phyloP scores from a whole-genome alignment of 2,113 vertebrate species.

The Dolichotis patagonum region DNA sequence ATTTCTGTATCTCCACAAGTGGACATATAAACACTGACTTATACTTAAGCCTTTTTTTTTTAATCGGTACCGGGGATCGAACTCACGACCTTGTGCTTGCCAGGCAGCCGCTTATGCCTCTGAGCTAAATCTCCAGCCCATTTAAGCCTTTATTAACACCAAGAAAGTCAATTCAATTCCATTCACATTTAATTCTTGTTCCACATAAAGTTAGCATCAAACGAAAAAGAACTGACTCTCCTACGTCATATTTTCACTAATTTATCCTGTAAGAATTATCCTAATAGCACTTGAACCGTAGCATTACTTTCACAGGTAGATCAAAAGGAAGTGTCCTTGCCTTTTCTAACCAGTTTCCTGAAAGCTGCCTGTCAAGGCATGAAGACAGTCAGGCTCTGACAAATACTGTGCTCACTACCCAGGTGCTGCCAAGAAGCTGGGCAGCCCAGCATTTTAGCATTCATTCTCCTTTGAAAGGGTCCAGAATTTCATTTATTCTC shows the following conservation, averaged over 20 bases:
- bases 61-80: no score
- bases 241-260: not conserved
- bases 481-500: slow-evolving; percentile 23
- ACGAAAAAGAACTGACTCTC: not conserved
- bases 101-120: no score
- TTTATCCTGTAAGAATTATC: slow-evolving; percentile 1
- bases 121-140: no score
- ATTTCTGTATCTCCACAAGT: not conserved
- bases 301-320: slow-evolving; percentile 48
- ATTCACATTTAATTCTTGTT: not conserved
- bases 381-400: slow-evolving; percentile 49
- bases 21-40: not conserved
- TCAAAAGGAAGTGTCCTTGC: slow-evolving; percentile 64
- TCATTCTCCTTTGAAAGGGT: not conserved
- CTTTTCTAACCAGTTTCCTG: slow-evolving; percentile 72
- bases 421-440: not conserved
- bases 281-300: slow-evolving; percentile 42
- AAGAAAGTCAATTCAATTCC: not conserved
- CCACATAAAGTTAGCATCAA: not conserved
- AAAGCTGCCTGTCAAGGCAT: slow-evolving; percentile 69
- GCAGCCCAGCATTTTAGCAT: not conserved
- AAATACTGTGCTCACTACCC: not conserved
- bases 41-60: not conserved
- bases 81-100: no score
- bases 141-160: not conserved